Conservation (phyloP, 37 sponge, comb jelly and placozoan genomes). For the Corticium candelabrum region DNA sequence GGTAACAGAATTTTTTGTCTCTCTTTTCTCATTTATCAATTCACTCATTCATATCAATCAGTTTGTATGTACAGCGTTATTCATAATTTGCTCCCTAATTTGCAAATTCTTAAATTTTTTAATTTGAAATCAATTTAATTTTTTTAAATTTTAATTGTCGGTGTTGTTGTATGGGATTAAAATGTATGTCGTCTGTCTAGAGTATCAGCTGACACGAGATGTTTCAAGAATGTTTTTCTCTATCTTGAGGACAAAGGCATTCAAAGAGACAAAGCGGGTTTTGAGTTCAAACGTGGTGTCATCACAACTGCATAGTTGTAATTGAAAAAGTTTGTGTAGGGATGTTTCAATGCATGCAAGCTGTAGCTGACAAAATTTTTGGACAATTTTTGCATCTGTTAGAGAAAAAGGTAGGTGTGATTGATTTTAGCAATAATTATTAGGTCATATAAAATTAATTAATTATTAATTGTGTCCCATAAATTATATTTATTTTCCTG, state of each 20-base stretch:
- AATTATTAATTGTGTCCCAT: too few relatives aligned
- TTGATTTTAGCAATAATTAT: too few relatives aligned
- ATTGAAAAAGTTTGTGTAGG: neutral
- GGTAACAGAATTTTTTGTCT: constrained; percentile 6
- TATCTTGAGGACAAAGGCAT: constrained; percentile 73
- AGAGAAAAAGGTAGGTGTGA: constrained; percentile 57
- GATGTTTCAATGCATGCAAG: constrained; percentile 15
- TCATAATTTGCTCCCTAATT: too few relatives aligned
- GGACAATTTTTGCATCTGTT: constrained; percentile 23
- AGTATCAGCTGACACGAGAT: constrained; percentile 26
- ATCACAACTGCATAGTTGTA: too few relatives aligned
- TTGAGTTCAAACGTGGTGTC: neutral
- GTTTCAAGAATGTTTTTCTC: constrained; percentile 39
- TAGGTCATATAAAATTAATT: too few relatives aligned
- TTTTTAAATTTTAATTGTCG: too few relatives aligned
- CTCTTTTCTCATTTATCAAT: neutral
- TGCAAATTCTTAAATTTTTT: too few relatives aligned
- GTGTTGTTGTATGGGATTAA: too few relatives aligned
- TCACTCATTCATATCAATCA: too few relatives aligned
- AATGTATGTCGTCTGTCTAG: too few relatives aligned
- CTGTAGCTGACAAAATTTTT: constrained; percentile 59
- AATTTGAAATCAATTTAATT: too few relatives aligned
- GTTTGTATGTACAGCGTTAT: too few relatives aligned
- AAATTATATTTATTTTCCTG: neutral
- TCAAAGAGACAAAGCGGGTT: constrained; percentile 38